These are phyloP conservation scores for Semaprochilodus insignis DNA, from an alignment of 2,797 vertebrate species.

Conservation along the genomic window DNA sequence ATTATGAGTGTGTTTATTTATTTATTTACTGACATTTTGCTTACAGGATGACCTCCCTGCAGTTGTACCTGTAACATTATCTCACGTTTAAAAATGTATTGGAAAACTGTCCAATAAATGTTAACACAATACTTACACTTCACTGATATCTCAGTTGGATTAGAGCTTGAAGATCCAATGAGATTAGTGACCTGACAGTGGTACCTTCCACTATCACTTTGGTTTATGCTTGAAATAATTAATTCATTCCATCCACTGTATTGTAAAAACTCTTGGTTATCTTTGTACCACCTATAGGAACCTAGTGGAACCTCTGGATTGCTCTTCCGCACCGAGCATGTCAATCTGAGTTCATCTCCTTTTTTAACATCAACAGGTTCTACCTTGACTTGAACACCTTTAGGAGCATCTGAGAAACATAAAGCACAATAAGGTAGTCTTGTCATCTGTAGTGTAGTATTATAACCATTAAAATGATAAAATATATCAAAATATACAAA, in stretches of 20 bases:
- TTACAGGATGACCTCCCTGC: too few relatives aligned
- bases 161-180: not conserved
- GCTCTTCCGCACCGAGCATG: constrained; percentile 53
- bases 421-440: not conserved
- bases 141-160: accelerated
- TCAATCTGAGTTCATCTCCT: constrained; percentile 40
- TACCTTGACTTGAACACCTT: constrained; percentile 34
- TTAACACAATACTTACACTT: constrained; percentile 65
- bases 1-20: too few relatives aligned
- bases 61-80: too few relatives aligned
- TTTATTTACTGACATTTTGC: not conserved
- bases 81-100: too few relatives aligned
- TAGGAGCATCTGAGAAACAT: constrained; percentile 67
- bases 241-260: accelerated
- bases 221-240: accelerated
- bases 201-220: constrained; percentile 41
- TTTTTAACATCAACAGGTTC: accelerated
- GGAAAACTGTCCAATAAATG: too few relatives aligned
- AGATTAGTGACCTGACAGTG: constrained; percentile 42
- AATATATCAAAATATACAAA: too few relatives aligned
- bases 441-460: not conserved
- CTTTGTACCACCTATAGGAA: constrained; percentile 51
- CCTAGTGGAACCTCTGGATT: accelerated
- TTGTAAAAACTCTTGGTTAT: accelerated
- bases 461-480: too few relatives aligned